Evolutionary conservation across 2,113 vertebrate genomes (phyloP), one percentile per base, ranked within the genome.

Genomic region (Hyperoodon ampullatus): DNA sequence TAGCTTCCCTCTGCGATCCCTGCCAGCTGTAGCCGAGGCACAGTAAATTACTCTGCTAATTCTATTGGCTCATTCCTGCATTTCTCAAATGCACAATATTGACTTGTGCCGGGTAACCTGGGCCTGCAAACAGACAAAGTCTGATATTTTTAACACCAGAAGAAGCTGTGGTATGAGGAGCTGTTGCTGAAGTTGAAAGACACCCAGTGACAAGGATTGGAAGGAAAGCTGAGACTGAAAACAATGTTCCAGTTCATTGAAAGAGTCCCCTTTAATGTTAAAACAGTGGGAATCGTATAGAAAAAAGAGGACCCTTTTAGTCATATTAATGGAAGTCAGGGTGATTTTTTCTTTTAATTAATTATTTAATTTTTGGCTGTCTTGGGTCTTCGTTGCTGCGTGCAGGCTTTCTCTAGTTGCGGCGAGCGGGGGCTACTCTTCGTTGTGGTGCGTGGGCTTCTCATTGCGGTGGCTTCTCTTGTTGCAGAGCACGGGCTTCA

Each of bases 31-130:
- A 97, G 97, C 96, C 42, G 50, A 70, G 0, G 30, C 83, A 93
- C 93, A 98, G 97, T 98, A 98, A 98, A 98, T 98, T 98, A 98
- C 89, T 71, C 80, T 88, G 28, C 95, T 96, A 2, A 1, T 98
- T 98, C 95, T 94, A 85, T 82, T 93, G 96, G 88, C 95, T 83
- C 68, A 19, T 88, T 58, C 83, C 83, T 97, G 96, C 89, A 77
- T 95, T 97, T 93, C 89, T 98, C 65, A 96, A 85, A 83, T 74
- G 60, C 44, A 93, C 88, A 78, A 19, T 88, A 94, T 85, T 95
- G 93, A 96, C 97, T 93, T 96, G 66, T 82, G 44, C 86, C 13
- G 7, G 30, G 50, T 26, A 93, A 30, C 58, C 30, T 75, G 88
- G 93, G n/a, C 68, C 85, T 95, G 50, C 1, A 6, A 74, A 8